phyloP scores from a whole-genome alignment of 2,888 invertebrate species.

The Sesia bembeciformis region DNA sequence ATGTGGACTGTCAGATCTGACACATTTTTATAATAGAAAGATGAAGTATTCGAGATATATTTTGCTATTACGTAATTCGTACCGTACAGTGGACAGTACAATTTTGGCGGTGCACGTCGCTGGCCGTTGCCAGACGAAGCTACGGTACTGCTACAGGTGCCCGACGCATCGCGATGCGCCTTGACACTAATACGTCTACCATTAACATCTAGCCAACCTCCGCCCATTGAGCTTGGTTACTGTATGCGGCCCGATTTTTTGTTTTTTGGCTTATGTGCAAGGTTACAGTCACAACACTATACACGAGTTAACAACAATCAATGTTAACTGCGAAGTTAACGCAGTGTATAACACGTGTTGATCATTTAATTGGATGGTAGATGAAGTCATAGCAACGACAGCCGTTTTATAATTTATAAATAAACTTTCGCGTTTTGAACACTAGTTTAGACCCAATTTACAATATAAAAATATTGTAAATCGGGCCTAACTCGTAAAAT shows the following conservation, averaged over 20 bases:
- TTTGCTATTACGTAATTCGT: not conserved
- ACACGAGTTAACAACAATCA: no score
- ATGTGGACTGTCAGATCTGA: no score
- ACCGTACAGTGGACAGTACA: slow-evolving; percentile 10
- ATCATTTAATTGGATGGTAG: no score
- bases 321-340: no score
- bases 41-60: not conserved
- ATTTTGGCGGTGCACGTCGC: slow-evolving; percentile 21
- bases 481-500: no score
- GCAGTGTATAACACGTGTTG: no score
- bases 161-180: slow-evolving; percentile 14
- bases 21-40: no score
- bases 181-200: slow-evolving; percentile 36
- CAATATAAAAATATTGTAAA: no score
- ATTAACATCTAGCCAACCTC: slow-evolving; percentile 9
- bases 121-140: slow-evolving; percentile 26
- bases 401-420: no score
- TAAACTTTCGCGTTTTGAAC: no score
- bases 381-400: no score
- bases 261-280: not conserved
- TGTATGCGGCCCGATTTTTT: not conserved
- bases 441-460: no score
- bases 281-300: not conserved
- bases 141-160: not conserved
- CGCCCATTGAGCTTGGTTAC: slow-evolving; percentile 15